phyloP scores from a whole-genome alignment of 2,888 invertebrate genomes.

The Pachymerium ferrugineum region DNA sequence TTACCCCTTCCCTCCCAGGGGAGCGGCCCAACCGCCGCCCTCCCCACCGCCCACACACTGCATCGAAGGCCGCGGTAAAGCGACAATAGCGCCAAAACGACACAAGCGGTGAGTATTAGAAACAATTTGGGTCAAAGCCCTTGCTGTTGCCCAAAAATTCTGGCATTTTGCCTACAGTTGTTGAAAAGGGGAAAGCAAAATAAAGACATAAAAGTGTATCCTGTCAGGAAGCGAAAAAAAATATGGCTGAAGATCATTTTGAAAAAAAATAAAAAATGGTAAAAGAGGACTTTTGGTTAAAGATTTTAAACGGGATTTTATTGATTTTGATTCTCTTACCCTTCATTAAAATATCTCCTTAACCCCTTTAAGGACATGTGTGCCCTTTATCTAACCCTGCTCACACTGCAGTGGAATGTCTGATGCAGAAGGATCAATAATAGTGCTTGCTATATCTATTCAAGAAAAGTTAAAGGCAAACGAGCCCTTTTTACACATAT shows the following conservation, averaged over 20 bases:
- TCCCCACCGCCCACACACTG: neutral
- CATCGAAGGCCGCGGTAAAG: neutral
- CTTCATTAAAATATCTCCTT: neutral
- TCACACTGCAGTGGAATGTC: neutral
- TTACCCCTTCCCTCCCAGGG: neutral
- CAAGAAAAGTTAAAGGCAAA: neutral
- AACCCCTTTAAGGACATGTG: constrained; percentile 4
- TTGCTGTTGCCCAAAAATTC: neutral
- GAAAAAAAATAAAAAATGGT: neutral
- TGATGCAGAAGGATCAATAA: neutral
- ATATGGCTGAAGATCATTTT: neutral
- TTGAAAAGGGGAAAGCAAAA: neutral
- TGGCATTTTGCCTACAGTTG: neutral
- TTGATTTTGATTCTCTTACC: neutral
- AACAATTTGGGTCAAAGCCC: neutral
- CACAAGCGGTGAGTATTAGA: neutral
- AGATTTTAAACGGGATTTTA: neutral
- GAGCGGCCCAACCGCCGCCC: neutral
- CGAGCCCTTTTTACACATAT: no score
- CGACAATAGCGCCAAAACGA: neutral
- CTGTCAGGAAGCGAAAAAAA: neutral
- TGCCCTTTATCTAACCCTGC: neutral
- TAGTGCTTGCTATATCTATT: neutral
- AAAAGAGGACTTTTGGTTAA: no score
- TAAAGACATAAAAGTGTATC: neutral